Conservation (phyloP, 1,140 invertebrate species). For the Drosophila novamexicana region DNA sequence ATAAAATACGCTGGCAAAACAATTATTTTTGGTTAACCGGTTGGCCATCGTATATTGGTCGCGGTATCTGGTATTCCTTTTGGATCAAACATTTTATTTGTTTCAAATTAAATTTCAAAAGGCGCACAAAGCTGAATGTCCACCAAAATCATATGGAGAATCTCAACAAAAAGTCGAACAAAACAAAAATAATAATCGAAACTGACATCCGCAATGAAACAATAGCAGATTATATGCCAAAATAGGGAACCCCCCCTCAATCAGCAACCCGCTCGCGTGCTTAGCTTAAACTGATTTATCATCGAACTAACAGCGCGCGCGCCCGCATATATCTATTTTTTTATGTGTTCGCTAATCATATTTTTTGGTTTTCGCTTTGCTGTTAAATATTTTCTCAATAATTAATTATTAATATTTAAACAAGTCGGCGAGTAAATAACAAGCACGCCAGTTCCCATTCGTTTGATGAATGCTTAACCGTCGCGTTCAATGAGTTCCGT, state of each 20-base stretch:
- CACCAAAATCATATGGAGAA: conserved; percentile 29
- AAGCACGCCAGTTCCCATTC: conserved; percentile 39
- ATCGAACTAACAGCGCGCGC: conserved; percentile 63
- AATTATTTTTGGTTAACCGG: conserved; percentile 73
- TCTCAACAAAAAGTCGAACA: neutral
- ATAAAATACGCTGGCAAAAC: conserved; percentile 63
- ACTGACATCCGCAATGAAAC: conserved; percentile 76
- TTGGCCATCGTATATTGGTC: conserved; percentile 38
- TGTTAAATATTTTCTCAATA: conserved; percentile 69
- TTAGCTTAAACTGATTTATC: conserved; percentile 55
- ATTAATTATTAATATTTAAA: conserved; percentile 82
- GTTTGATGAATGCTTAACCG: conserved; percentile 69
- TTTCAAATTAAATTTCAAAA: conserved; percentile 35
- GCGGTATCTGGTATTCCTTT: conserved; percentile 22
- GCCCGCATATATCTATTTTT: conserved; percentile 30
- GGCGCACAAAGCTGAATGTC: conserved; percentile 23
- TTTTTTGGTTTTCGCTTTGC: conserved; percentile 38
- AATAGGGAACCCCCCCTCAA: conserved; percentile 14
- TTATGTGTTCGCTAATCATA: conserved; percentile 14
- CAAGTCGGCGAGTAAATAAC: conserved; percentile 56
- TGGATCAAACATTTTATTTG: conserved; percentile 23
- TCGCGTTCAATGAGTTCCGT: conserved; percentile 70
- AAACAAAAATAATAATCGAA: conserved; percentile 59
- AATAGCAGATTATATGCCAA: conserved; percentile 47
- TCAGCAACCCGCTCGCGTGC: neutral